These are phyloP conservation scores for Polypterus senegalus DNA, from an alignment of 2,113 vertebrate genomes.

Conservation along the genomic window DNA sequence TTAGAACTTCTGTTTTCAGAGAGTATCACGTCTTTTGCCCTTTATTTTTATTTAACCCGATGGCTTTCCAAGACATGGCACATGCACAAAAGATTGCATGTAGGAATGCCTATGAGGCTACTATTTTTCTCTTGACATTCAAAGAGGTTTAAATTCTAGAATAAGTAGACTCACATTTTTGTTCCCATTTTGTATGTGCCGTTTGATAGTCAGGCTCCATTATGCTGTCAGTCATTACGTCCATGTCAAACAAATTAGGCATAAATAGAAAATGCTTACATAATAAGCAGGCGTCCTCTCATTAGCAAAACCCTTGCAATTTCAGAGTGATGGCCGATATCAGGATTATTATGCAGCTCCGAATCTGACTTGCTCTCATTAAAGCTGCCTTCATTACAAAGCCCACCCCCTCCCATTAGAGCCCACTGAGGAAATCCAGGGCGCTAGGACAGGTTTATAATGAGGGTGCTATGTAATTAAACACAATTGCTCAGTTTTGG, in stretches of 20 bases:
- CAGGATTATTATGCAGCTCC: slow-evolving; percentile 24
- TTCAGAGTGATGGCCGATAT: slow-evolving; percentile 26
- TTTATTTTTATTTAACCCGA: too few species aligned
- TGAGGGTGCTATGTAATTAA: slow-evolving; percentile 52
- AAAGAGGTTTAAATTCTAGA: too few species aligned
- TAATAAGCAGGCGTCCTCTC: slow-evolving; percentile 37
- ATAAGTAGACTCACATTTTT: too few species aligned
- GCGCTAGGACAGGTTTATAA: slow-evolving; percentile 43
- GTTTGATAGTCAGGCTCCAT: slow-evolving; percentile 13
- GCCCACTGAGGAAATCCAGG: slow-evolving; percentile 39
- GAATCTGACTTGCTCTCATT: slow-evolving; percentile 27
- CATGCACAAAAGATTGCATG: too few species aligned
- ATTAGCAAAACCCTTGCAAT: slow-evolving; percentile 30
- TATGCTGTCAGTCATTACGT: slow-evolving; percentile 21
- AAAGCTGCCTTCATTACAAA: slow-evolving; percentile 23
- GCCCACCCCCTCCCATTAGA: not conserved
- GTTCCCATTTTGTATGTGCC: too few species aligned
- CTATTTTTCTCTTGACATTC: too few species aligned
- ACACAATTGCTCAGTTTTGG: slow-evolving; percentile 50
- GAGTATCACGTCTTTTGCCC: too few species aligned
- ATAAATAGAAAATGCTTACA: slow-evolving; percentile 34
- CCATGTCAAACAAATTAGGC: slow-evolving; percentile 37
- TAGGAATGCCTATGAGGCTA: too few species aligned
- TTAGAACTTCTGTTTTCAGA: too few species aligned
- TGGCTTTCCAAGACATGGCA: too few species aligned